phyloP scores from a whole-genome alignment of 2,888 invertebrate species.

The Gymnosoma rotundatum region DNA sequence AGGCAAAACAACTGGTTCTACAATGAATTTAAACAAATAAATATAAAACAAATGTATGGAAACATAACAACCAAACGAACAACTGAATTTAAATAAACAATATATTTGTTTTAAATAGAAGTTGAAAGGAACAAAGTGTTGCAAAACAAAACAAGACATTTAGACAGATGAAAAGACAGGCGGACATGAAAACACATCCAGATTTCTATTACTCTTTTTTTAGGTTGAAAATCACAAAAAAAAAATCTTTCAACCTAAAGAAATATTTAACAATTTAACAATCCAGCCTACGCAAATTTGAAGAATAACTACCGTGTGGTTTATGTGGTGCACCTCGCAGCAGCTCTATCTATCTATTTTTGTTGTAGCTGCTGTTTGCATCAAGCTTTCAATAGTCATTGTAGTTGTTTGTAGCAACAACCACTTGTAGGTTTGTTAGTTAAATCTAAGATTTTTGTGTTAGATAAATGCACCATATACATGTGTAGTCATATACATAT shows the following conservation, averaged over 20 bases:
- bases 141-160: slow-evolving; percentile 27
- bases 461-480: background rate
- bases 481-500: slow-evolving; percentile 38
- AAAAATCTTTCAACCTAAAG: slow-evolving; percentile 1
- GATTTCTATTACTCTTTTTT: background rate
- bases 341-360: background rate
- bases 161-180: slow-evolving; percentile 28
- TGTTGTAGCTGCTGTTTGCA: slow-evolving; percentile 7
- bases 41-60: background rate
- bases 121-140: slow-evolving; percentile 29
- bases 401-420: slow-evolving; percentile 27
- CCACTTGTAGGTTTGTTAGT: slow-evolving; percentile 2
- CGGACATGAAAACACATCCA: background rate
- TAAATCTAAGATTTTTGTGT: background rate
- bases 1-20: slow-evolving; percentile 24
- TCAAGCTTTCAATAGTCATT: slow-evolving; percentile 19
- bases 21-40: slow-evolving; percentile 41
- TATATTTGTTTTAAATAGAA: background rate
- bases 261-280: slow-evolving; percentile 41
- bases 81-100: slow-evolving; percentile 19
- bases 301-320: slow-evolving; percentile 42
- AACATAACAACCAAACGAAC: slow-evolving; percentile 2
- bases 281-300: slow-evolving; percentile 52
- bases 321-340: slow-evolving; percentile 32
- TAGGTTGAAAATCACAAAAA: background rate